Evolutionary conservation across 2,888 invertebrate species (phyloP), one percentile per base, ranked within the genome.

Genomic region (Lasioglossum morio): DNA sequence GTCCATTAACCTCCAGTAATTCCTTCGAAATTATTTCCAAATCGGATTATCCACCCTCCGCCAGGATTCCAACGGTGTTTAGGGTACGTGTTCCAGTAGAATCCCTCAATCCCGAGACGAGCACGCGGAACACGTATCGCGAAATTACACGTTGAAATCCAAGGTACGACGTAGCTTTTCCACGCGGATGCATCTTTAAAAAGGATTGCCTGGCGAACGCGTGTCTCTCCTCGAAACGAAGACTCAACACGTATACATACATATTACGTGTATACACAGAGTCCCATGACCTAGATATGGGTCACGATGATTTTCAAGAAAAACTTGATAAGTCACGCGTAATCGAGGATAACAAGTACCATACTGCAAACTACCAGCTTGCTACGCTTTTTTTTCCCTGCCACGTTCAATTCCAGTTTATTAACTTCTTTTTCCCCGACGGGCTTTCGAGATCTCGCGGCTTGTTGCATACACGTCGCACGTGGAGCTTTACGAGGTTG

Each of bases 101-200:
- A 63, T 63, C 63, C 16, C 16, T 16, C 63, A 30, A 16, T 30
- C 63, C 16, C 7, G 14, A 63, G 30, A 30, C 63, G 5, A 63
- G 63, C 30, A 30, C 34, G 34, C 8, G 66, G 10, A 34, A 23
- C 66, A 66, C 66, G 66, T 66, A 34, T 1, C n/a, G 37, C n/a
- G 40, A 37, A 37, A 69, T 69, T 37, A 40, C 69, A 40, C 37
- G 37, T 23, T 10, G n/a, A 69, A n/a, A 23, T 69, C 23, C 37
- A 23, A 37, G 23, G 23, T 12, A 34, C 37, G 69, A n/a, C 19
- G 40, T 37, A 34, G 37, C 37, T 40, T n/a, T 40, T 37, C 69
- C 69, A 37, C 37, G 40, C 40, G 37, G 69, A 69, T 69, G 69
- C 37, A 69, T 69, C 69, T 69, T 69, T 69, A 69, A 69, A 69